Percentiles rank a stretch among this genome's conserved stretches.
Conservation (phyloP, 2,797 vertebrate genomes). For the Falco biarmicus region DNA sequence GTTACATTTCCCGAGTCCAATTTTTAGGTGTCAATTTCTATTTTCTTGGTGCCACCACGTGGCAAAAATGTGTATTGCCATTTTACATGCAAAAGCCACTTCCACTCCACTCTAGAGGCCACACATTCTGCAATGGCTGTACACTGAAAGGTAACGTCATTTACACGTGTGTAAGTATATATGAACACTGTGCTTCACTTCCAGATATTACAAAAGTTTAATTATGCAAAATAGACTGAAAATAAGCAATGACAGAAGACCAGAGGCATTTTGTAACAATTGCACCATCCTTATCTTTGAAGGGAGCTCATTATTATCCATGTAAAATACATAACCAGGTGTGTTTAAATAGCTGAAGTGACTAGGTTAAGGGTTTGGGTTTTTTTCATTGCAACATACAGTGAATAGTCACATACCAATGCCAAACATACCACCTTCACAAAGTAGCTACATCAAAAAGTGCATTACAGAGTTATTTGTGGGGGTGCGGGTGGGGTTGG, state of each 20-base stretch:
- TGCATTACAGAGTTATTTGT: neutral
- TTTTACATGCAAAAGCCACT: neutral
- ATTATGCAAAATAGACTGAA: neutral
- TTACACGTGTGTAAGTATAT: fast-evolving
- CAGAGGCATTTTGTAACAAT: neutral
- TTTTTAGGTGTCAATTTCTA: slow-evolving; percentile 44
- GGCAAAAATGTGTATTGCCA: slow-evolving; percentile 57
- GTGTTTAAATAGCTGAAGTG: neutral
- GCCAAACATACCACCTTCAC: neutral
- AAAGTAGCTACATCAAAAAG: neutral
- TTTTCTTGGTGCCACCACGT: slow-evolving; percentile 79
- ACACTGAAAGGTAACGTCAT: neutral
- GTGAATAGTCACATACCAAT: neutral
- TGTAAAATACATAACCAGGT: neutral
- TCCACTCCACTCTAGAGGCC: neutral
- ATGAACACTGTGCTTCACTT: neutral
- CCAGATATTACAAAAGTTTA: neutral
- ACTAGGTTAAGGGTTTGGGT: neutral
- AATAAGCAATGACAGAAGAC: neutral
- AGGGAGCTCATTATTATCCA: neutral
- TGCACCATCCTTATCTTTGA: neutral
- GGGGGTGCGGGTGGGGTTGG: too few species aligned
- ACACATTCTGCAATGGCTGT: neutral
- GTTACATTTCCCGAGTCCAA: neutral
- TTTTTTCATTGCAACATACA: neutral